These are phyloP conservation scores for Acipenser transmontanus DNA, from an alignment of 2,797 vertebrate species.

Conservation along the genomic window DNA sequence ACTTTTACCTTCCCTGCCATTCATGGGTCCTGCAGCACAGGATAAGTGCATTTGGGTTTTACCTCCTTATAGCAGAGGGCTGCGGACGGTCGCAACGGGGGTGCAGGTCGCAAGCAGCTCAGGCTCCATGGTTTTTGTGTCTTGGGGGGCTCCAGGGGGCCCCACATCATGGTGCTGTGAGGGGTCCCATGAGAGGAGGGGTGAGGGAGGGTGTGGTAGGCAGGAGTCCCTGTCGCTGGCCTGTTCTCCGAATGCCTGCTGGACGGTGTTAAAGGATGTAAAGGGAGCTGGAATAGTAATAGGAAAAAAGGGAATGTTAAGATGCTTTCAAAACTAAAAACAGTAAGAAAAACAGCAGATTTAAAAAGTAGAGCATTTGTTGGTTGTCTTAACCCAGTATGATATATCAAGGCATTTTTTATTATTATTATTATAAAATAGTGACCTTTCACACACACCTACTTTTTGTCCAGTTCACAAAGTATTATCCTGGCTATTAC, in stretches of 20 bases:
- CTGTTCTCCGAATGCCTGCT: conserved; percentile 86
- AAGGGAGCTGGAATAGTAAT: conserved; percentile 70
- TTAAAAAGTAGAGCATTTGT: too few species aligned
- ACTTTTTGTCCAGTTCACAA: too few species aligned
- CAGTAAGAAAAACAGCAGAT: neutral
- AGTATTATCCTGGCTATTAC: too few species aligned
- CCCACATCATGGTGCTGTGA: conserved; percentile 90
- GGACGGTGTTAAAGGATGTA: conserved; percentile 86
- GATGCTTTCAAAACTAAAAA: neutral
- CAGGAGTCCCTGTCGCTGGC: conserved; percentile 76
- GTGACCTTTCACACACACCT: too few species aligned
- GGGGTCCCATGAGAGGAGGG: conserved; percentile 84
- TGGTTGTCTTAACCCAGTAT: too few species aligned
- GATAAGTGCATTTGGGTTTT: conserved; percentile 20
- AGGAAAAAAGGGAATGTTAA: conserved; percentile 10
- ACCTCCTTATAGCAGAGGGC: conserved; percentile 98
- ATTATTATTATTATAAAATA: too few species aligned
- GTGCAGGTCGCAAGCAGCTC: conserved; percentile 90
- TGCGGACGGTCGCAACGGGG: conserved; percentile 86
- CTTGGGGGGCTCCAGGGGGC: conserved; percentile 90
- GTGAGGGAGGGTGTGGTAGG: conserved; percentile 94
- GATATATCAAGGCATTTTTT: too few species aligned
- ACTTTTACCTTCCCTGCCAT: too few species aligned
- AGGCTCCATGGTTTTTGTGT: conserved; percentile 97
- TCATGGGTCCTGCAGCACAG: neutral